These are phyloP conservation scores for Cyrtorhinus lividipennis DNA, from an alignment of 1,140 invertebrate species.

Conservation along the genomic window DNA sequence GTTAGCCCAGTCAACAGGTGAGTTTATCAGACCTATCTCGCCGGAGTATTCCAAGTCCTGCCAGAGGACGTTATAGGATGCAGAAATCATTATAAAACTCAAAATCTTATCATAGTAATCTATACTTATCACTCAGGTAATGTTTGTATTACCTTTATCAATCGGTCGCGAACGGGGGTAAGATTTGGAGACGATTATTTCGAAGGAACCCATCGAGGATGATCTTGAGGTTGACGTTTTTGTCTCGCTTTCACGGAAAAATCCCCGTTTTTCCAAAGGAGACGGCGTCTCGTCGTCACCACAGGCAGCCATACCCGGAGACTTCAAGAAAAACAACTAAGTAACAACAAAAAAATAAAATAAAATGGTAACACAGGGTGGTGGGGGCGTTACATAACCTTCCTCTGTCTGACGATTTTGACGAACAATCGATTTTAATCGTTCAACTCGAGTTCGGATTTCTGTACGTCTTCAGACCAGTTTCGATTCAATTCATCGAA, in stretches of 20 bases:
- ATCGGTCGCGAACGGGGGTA: background rate
- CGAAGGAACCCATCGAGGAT: constrained; percentile 16
- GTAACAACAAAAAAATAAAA: too few species aligned
- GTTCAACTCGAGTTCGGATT: too few species aligned
- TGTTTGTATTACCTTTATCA: constrained; percentile 5
- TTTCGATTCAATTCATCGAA: too few species aligned
- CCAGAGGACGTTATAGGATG: too few species aligned
- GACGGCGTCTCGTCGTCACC: constrained; percentile 27
- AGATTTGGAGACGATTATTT: constrained; percentile 17
- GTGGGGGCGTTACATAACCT: background rate
- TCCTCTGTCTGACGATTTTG: too few species aligned
- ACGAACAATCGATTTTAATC: too few species aligned
- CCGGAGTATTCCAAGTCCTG: too few species aligned
- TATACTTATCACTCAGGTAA: background rate
- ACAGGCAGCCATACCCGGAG: constrained; percentile 27
- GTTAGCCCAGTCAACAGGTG: too few species aligned
- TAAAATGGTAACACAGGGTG: background rate
- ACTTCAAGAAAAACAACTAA: background rate
- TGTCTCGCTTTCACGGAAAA: constrained; percentile 13
- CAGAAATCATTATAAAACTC: too few species aligned
- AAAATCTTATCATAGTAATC: too few species aligned
- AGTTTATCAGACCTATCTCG: too few species aligned
- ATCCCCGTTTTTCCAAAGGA: constrained; percentile 7
- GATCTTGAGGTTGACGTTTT: constrained; percentile 14
- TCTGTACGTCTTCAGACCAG: too few species aligned